phyloP scores from a whole-genome alignment of 2,888 invertebrate genomes.

The Microctonus aethiopoides region DNA sequence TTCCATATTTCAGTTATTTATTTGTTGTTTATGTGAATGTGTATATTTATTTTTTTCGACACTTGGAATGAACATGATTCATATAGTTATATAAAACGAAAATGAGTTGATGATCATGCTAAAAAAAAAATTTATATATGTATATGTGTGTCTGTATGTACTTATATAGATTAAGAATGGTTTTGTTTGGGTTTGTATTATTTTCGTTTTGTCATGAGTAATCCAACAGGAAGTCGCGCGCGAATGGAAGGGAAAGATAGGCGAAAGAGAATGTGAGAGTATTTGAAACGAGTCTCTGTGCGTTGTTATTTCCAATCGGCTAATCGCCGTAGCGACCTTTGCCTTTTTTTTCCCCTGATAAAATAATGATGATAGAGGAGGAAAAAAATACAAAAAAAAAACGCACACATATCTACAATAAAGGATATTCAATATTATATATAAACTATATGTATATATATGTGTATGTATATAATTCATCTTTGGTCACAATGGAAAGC shows the following conservation, averaged over 20 bases:
- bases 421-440: too few relatives aligned
- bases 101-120: too few relatives aligned
- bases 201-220: conserved; percentile 8
- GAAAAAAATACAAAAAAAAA: neutral
- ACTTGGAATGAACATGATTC: neutral
- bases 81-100: too few relatives aligned
- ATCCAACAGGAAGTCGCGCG: neutral
- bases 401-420: too few relatives aligned
- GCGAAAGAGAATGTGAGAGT: neutral
- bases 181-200: too few relatives aligned
- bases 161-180: too few relatives aligned
- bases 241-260: neutral
- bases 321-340: conserved; percentile 47
- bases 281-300: neutral
- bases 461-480: neutral
- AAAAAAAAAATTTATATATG: too few relatives aligned
- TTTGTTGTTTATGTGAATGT: neutral
- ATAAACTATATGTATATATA: too few relatives aligned
- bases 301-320: conserved; percentile 44
- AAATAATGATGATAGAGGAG: neutral
- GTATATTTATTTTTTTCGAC: neutral
- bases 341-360: conserved; percentile 35
- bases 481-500: neutral
- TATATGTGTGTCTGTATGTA: too few relatives aligned
- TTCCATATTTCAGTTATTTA: neutral